Conservation (phyloP, 2,797 vertebrate species). For the Poecilia gillii region DNA sequence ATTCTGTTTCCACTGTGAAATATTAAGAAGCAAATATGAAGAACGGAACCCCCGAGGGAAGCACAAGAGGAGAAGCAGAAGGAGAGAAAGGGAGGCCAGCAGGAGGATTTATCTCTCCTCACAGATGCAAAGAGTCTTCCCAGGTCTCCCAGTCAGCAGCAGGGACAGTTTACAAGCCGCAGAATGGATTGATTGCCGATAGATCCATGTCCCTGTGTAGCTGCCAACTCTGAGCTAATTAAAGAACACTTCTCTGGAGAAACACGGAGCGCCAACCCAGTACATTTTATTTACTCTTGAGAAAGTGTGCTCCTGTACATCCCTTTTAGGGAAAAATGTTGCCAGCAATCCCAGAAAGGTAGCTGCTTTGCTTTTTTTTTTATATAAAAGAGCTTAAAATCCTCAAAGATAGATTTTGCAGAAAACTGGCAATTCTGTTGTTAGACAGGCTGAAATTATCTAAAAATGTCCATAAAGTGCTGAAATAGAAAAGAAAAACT, state of each 20-base stretch:
- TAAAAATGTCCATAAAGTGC: neutral
- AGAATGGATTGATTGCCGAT: constrained; percentile 76
- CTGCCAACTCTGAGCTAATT: constrained; percentile 75
- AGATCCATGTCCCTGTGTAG: constrained; percentile 50
- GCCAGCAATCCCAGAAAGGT: constrained; percentile 1
- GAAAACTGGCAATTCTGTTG: neutral
- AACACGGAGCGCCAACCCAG: constrained; percentile 46
- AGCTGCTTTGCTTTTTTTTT: neutral
- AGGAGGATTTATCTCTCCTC: constrained; percentile 64
- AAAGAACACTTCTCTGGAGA: constrained; percentile 66
- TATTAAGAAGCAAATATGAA: constrained; percentile 17
- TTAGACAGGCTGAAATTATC: neutral
- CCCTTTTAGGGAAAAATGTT: constrained; percentile 7
- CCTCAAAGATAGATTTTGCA: neutral
- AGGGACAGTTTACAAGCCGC: constrained; percentile 74
- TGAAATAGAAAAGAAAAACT: neutral
- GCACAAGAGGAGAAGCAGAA: constrained; percentile 30
- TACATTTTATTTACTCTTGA: constrained; percentile 42
- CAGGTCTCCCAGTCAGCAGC: constrained; percentile 59
- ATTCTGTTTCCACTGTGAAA: constrained; percentile 41
- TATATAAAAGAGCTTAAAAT: constrained; percentile 4
- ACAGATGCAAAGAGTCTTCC: constrained; percentile 58
- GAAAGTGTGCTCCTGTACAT: constrained; percentile 37
- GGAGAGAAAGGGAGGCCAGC: constrained; percentile 17
- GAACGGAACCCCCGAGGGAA: constrained; percentile 23